Evolutionary conservation across 2,113 vertebrate genomes (phyloP).

Genomic region (Panthera tigris): DNA sequence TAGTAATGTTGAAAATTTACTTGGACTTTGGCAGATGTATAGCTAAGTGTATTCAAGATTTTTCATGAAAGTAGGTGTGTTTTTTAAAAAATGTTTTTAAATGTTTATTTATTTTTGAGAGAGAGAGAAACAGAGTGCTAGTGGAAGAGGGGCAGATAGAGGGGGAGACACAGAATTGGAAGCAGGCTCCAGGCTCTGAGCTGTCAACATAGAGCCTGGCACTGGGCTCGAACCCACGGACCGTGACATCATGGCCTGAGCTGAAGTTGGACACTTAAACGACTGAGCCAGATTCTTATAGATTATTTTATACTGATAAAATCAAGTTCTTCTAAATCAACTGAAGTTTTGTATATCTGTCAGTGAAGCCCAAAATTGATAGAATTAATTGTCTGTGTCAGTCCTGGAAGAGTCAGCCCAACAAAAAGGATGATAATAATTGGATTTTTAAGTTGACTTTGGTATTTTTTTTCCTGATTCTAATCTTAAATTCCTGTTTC

Average conservation of each 20-base stretch:
- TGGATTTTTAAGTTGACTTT: constrained; percentile 1
- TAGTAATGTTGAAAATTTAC: neutral
- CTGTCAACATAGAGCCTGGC: too few species aligned
- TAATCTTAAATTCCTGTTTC: constrained; percentile 15
- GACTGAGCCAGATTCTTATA: neutral
- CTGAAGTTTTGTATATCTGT: constrained; percentile 34
- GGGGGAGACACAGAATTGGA: too few species aligned
- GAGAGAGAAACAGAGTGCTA: too few species aligned
- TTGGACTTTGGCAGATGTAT: neutral
- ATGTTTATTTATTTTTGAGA: too few species aligned
- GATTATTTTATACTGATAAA: constrained; percentile 24
- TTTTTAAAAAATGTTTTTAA: neutral
- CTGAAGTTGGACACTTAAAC: too few species aligned
- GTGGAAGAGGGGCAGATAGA: too few species aligned
- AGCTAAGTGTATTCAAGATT: constrained; percentile 1
- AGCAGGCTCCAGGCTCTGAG: too few species aligned
- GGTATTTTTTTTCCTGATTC: constrained; percentile 23
- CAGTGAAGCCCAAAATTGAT: neutral
- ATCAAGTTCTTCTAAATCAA: constrained; percentile 14
- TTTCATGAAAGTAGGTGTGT: neutral
- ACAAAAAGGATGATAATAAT: neutral
- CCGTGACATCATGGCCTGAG: too few species aligned
- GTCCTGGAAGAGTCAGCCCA: neutral
- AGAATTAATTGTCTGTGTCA: constrained; percentile 42
- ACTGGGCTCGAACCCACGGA: too few species aligned